Conservation (phyloP, 2,113 vertebrate species). For the Silurus asotus region DNA sequence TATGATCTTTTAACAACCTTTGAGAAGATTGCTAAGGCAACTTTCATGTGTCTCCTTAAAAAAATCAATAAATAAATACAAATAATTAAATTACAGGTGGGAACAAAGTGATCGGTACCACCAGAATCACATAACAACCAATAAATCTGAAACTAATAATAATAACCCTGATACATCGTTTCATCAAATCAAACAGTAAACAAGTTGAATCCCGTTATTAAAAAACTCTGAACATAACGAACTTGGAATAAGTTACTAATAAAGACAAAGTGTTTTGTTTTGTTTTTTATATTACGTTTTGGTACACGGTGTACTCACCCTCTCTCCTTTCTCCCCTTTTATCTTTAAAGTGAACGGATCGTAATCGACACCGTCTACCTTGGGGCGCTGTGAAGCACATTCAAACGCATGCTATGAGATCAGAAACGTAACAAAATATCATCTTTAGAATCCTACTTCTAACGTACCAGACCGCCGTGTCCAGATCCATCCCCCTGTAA, state of each 20-base stretch:
- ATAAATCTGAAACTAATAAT: neutral
- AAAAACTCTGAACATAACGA: neutral
- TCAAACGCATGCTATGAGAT: constrained; percentile 24
- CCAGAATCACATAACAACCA: constrained; percentile 1
- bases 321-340: constrained; percentile 85
- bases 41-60: constrained; percentile 31
- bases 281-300: neutral
- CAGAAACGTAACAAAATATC: constrained; percentile 1
- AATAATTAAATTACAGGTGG: constrained; percentile 7
- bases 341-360: constrained; percentile 69
- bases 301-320: constrained; percentile 66
- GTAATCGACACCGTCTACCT: constrained; percentile 60
- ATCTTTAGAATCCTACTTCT: neutral
- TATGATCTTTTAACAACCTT: neutral
- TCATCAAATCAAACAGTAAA: neutral
- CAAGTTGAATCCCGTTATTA: constrained; percentile 1
- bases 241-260: neutral
- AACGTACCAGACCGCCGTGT: constrained; percentile 73
- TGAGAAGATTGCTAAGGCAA: neutral
- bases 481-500: constrained; percentile 62
- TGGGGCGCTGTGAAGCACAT: constrained; percentile 62
- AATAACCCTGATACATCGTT: neutral
- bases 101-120: constrained; percentile 3
- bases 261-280: neutral
- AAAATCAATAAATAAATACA: neutral